Evolutionary conservation across 2,888 invertebrate species (phyloP).

Genomic region (Frankliniella intonsa): DNA sequence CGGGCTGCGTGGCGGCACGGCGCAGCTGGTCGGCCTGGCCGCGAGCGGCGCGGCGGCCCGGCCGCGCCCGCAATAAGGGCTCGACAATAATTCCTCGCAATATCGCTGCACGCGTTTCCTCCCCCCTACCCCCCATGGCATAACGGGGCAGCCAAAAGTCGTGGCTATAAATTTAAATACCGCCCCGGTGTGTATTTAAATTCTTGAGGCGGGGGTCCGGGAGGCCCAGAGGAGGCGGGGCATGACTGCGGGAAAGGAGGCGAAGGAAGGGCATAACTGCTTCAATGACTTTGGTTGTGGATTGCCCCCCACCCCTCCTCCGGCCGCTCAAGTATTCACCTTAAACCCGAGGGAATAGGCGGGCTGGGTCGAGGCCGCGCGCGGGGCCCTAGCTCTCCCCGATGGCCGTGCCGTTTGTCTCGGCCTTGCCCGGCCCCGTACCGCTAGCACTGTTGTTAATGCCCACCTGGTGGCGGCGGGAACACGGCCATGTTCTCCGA

Average conservation of each 20-base stretch:
- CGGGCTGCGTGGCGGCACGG: too few relatives aligned
- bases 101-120: background rate
- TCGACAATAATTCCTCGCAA: background rate
- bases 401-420: background rate
- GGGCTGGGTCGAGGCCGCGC: background rate
- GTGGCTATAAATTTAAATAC: background rate
- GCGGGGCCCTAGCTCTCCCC: background rate
- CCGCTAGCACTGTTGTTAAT: background rate
- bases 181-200: background rate
- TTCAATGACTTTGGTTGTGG: background rate
- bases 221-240: constrained; percentile 31
- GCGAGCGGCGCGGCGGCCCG: background rate
- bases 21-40: too few relatives aligned
- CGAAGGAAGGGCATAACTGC: constrained; percentile 13
- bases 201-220: background rate
- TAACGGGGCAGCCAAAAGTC: background rate
- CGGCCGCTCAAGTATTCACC: constrained; percentile 11
- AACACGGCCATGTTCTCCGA: constrained; percentile 46
- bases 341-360: background rate
- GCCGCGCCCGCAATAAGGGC: background rate
- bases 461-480: constrained; percentile 47
- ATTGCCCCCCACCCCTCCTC: background rate
- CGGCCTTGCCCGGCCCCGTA: background rate
- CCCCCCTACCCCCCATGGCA: background rate
- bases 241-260: too few relatives aligned